A percentile compares a stretch with the other conserved stretches of the same genome.
Conservation (phyloP, 2,797 vertebrate species). For the Thripadectes ignobilis region DNA sequence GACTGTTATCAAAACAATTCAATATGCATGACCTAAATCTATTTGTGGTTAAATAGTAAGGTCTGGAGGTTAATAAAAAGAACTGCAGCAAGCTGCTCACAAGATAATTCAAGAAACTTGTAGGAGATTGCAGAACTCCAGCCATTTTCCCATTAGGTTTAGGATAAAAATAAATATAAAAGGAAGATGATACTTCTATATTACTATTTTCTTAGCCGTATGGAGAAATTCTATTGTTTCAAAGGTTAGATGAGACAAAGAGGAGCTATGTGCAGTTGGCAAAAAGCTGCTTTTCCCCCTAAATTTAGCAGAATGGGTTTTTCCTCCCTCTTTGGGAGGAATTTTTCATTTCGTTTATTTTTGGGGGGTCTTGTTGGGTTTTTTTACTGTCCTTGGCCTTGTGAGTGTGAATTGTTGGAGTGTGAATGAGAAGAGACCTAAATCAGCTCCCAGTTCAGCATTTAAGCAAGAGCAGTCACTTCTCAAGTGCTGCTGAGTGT, state of each 20-base stretch:
- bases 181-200: background rate
- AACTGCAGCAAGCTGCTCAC: slow-evolving; percentile 35
- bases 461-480: slow-evolving; percentile 56
- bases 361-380: background rate
- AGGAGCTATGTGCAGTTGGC: background rate
- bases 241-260: background rate
- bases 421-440: slow-evolving; percentile 22
- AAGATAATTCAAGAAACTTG: slow-evolving; percentile 32
- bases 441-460: slow-evolving; percentile 58
- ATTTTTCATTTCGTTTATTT: background rate
- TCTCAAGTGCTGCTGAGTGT: slow-evolving; percentile 64
- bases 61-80: slow-evolving; percentile 54
- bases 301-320: background rate
- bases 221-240: background rate
- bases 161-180: slow-evolving; percentile 6
- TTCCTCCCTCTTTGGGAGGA: background rate
- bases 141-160: slow-evolving; percentile 1
- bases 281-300: background rate
- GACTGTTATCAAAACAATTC: slow-evolving; percentile 51
- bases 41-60: slow-evolving; percentile 61
- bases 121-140: background rate
- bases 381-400: background rate
- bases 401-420: background rate
- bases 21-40: slow-evolving; percentile 48
- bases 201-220: background rate